Base-by-base conservation (phyloP, 2,113 vertebrate genomes). In the Felis chaus region DNA sequence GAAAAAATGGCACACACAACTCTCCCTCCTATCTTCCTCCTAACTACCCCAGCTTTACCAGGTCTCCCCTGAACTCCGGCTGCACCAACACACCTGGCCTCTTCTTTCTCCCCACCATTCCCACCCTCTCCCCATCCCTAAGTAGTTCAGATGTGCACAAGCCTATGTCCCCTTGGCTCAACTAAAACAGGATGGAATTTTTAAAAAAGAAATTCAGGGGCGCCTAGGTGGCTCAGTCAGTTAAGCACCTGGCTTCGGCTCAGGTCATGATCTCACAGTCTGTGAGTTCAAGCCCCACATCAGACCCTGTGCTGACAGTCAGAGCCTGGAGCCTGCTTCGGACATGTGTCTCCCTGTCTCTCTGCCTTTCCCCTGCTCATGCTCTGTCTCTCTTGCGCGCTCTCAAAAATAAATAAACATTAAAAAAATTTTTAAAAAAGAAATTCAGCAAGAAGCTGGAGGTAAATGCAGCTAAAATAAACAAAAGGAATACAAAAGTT, bases 401-500 rank as follows among this genome's bases (percentile, higher is more conserved):
- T 45, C 45, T 45, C 45, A 45, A 45, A 45, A 45, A 45, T 45
- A 45, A 45, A 9, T 45, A 45, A 45, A 45, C 45, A 45, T 45
- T 45, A 45, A 45, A 45, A 45, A 45, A 45, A 45, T 9, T 45
- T 8, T 0, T 0, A 9, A 36, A 84, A 84, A 94, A 93, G 48
- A 95, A 93, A 89, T 91, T 68, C 33, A 71, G 41, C 84, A 57
- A 80, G 53, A 98, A 94, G 61, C 66, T 61, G 36, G 21, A 14
- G 7, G 50, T 5, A 93, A 84, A 81, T 48, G 66, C 15, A 63
- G 53, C n/a, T 93, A 84, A 91, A 97, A 86, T 63, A 71, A 96
- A 95, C 31, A 39, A 92, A 81, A 92, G 25, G 91, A 91, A 91
- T 29, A 86, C 53, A 87, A 94, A 97, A 84, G 68, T n/a, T 91